Base-by-base conservation (phyloP, 2,797 vertebrate genomes). In the Luscinia megarhynchos region DNA sequence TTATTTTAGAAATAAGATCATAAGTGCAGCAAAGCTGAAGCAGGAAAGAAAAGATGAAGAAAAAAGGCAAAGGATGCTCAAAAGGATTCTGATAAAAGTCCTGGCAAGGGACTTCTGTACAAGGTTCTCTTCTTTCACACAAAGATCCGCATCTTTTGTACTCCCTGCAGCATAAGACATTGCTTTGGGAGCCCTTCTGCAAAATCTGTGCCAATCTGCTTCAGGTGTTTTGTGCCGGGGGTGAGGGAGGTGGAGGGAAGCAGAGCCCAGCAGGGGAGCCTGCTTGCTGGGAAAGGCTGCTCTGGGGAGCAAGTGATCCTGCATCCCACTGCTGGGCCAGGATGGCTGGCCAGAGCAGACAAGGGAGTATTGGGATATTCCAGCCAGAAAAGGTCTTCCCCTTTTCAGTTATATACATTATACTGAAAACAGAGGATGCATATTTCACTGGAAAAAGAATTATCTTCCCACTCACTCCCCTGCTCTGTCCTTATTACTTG, bases 1-100 rank as follows among this genome's bases (percentile, higher is more conserved):
- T 87, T 96, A 91, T 89, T 93, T 93, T 61, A 90, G 57, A 96
- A 95, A 82, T 2, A 7, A 93, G 90, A 96, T 91, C 83, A 86
- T 74, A 95, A 95, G 53, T 2, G 1, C 59, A 82, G 58, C 13
- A 90, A 82, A 91, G 77, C 51, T 58, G 43, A 88, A 85, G 51
- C 77, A 72, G 54, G 54, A 66, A 91, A 78, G 29, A 93, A 78
- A 58, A 88, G n/a, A 75, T 29, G 27, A 23, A 84, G 36, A 80
- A 92, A 91, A 94, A 95, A 93, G 54, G 51, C 50, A 88, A 54
- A 64, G 19, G 26, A 90, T 82, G 74, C 67, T 94, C 80, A 88
- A 87, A 96, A 91, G 41, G 40, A 84, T 79, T 50, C 22, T 1
- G 13, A 91, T 70, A 48, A 72, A 92, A 96, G 69, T 38, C 75